Evolutionary conservation across 1,140 invertebrate species (phyloP), one percentile per base, ranked within the genome.

Genomic region (Pseudachorutes palmiensis): DNA sequence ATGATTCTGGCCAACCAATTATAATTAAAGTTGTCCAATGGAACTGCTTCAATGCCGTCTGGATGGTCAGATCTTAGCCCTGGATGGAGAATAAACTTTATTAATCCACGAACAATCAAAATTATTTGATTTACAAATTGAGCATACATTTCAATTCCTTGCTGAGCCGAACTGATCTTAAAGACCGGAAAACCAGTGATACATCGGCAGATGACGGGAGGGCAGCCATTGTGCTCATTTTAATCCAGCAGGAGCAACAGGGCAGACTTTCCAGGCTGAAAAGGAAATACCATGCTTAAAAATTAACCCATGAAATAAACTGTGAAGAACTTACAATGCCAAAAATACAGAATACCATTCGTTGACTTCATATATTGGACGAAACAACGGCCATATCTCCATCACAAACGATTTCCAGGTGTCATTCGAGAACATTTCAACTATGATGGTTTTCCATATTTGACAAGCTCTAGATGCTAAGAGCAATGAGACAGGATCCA

Each of bases 1-100:
- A 88, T 86, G 70, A 96, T 90, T 22, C 88, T 88, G 2, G 93
- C 93, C 78, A 94, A 89, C 93, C 92, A 96, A 78, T 94, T 91
- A 77, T 87, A 87, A 77, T 87, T 86, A 77, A 86, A 81, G 67
- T 81, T 79, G 80, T 96, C 92, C 61, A 96, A 79, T 1, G 92
- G 92, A 57, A 85, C 85, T 9, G 92, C 92, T 76, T 90, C 85
- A 41, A 96, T 95, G 2, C 92, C 92, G 76, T 95, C 92, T 0
- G 90, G 88, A 28, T 91, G 91, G 77, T 95, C 92, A 64, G 84
- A 86, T 69, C 86, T 81, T 72, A 89, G 78, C 80, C 85, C n/a
- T n/a, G n/a, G n/a, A n/a, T n/a, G n/a, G n/a, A n/a, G n/a, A n/a
- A n/a, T n/a, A n/a, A n/a, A n/a, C n/a, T n/a, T n/a, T n/a, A n/a